Conservation (phyloP, 2,888 invertebrate species). For the Athalia circularis region DNA sequence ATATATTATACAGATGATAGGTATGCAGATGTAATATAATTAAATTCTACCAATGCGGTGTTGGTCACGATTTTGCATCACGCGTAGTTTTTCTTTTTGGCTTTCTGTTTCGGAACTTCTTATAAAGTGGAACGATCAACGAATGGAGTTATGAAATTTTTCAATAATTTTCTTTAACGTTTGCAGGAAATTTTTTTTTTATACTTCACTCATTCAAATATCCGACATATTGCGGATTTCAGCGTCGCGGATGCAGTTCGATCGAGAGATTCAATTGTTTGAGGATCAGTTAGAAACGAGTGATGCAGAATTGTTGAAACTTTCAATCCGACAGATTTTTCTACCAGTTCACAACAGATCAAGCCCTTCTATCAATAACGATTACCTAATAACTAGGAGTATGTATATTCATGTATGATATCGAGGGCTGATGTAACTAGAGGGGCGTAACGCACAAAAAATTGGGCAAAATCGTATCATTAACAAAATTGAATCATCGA, state of each 20-base stretch:
- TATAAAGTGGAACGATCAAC: too few relatives aligned
- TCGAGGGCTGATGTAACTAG: neutral
- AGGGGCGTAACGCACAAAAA: neutral
- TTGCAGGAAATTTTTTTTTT: too few relatives aligned
- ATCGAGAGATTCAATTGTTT: neutral
- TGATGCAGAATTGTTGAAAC: slow-evolving; percentile 27
- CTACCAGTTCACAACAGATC: slow-evolving; percentile 41
- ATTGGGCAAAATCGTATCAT: neutral
- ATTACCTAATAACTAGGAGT: slow-evolving; percentile 12
- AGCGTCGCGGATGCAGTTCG: neutral
- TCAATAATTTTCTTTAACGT: too few relatives aligned
- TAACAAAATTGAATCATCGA: neutral
- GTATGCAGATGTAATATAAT: too few relatives aligned
- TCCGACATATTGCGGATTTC: neutral
- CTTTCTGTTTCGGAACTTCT: too few relatives aligned
- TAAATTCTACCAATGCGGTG: too few relatives aligned
- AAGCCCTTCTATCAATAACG: slow-evolving; percentile 22
- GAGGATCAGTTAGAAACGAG: slow-evolving; percentile 1
- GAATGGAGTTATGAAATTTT: too few relatives aligned
- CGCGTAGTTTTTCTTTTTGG: too few relatives aligned
- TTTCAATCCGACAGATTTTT: slow-evolving; percentile 25
- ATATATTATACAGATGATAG: too few relatives aligned
- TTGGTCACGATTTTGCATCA: too few relatives aligned
- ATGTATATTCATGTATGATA: neutral
- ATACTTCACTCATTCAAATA: too few relatives aligned